These are phyloP conservation scores for Sminthurides bifidus DNA, from an alignment of 1,140 invertebrate genomes.

Conservation along the genomic window DNA sequence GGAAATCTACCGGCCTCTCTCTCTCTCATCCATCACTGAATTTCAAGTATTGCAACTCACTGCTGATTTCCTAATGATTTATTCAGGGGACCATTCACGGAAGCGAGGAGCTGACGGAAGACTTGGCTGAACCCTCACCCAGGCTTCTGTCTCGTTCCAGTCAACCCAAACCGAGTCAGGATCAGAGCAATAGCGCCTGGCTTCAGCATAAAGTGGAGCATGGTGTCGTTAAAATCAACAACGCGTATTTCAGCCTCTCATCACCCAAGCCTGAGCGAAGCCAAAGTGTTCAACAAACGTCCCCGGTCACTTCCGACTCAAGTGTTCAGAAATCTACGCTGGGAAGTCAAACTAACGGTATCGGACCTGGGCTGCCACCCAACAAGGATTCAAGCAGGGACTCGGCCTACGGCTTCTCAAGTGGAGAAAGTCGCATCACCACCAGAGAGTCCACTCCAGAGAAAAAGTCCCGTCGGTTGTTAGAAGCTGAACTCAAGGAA, in stretches of 20 bases:
- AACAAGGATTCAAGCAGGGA: slow-evolving; percentile 33
- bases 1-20: no score
- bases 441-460: slow-evolving; percentile 31
- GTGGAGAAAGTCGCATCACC: slow-evolving; percentile 32
- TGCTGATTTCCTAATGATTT: no score
- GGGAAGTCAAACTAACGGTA: background rate
- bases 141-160: background rate
- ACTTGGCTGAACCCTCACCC: background rate
- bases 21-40: no score
- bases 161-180: slow-evolving; percentile 2
- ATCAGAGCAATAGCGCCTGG: slow-evolving; percentile 6
- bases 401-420: slow-evolving; percentile 33
- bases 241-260: slow-evolving; percentile 10
- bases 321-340: background rate
- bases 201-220: background rate
- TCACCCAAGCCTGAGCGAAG: no score
- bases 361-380: background rate
- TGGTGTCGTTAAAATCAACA: slow-evolving; percentile 5
- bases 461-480: slow-evolving; percentile 14
- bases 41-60: no score
- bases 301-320: slow-evolving; percentile 1
- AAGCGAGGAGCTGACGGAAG: slow-evolving; percentile 22
- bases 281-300: background rate
- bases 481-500: background rate
- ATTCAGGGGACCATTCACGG: slow-evolving; percentile 27